Percentiles rank a stretch among this genome's conserved stretches.
Conservation (phyloP, 2,797 vertebrate species). For the Esox lucius region DNA sequence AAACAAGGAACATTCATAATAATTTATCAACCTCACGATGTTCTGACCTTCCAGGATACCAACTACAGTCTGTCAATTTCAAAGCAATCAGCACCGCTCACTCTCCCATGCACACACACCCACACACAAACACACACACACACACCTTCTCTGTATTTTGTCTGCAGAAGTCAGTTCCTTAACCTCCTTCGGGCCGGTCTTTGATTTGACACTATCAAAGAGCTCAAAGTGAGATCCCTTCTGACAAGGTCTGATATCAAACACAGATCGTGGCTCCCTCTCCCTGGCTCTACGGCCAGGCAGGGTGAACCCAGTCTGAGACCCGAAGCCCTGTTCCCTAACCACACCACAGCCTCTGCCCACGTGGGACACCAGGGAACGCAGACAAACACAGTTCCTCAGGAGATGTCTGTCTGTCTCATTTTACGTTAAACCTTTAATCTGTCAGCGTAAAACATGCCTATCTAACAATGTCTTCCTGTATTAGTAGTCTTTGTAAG, state of each 20-base stretch:
- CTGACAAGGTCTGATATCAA: constrained; percentile 67
- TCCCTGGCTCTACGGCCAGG: constrained; percentile 42
- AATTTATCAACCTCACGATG: constrained; percentile 30
- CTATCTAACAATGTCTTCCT: neutral
- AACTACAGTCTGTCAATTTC: constrained; percentile 37
- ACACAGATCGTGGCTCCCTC: constrained; percentile 52
- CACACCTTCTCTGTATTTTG: constrained; percentile 27
- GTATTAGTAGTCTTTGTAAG: neutral
- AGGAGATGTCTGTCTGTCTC: neutral
- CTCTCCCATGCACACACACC: neutral
- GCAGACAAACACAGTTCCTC: constrained; percentile 12
- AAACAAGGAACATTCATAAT: constrained; percentile 8
- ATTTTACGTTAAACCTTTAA: neutral
- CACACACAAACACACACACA: too few species aligned
- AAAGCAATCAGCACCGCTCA: constrained; percentile 36
- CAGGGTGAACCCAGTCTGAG: constrained; percentile 6
- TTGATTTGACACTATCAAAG: constrained; percentile 76
- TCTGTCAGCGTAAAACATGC: neutral
- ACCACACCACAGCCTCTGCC: neutral
- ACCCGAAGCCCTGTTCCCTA: neutral
- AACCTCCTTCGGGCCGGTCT: constrained; percentile 56
- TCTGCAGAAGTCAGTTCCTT: constrained; percentile 44
- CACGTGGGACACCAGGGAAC: neutral
- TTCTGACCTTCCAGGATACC: constrained; percentile 39
- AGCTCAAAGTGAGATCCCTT: constrained; percentile 59